Evolutionary conservation across 2,113 vertebrate genomes (phyloP).

Genomic region (Acrocephalus kingi): DNA sequence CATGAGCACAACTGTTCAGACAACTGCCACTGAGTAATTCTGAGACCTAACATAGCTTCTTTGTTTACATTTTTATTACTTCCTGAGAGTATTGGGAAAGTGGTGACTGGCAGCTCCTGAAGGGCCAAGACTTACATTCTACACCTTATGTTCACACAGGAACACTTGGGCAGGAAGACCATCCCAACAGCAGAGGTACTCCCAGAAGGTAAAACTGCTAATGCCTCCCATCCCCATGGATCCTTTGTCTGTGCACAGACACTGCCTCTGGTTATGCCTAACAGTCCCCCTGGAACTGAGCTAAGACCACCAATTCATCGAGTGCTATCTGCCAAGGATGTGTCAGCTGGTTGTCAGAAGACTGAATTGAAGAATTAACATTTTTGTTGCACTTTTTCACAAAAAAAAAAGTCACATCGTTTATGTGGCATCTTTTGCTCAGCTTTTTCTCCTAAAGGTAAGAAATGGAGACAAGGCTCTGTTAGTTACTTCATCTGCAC

Average conservation of each 20-base stretch:
- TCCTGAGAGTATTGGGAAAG: background rate
- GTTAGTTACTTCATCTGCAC: background rate
- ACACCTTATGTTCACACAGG: background rate
- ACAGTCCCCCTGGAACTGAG: background rate
- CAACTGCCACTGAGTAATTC: slow-evolving; percentile 22
- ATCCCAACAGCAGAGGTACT: background rate
- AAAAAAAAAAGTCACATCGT: background rate
- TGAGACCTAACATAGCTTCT: background rate
- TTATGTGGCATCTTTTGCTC: background rate
- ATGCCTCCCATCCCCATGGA: background rate
- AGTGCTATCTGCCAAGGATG: background rate
- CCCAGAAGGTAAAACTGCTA: background rate
- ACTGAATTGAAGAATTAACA: background rate
- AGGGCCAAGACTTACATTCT: background rate
- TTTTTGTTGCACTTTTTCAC: background rate
- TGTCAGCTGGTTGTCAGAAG: background rate
- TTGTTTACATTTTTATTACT: slow-evolving; percentile 13
- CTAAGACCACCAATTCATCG: background rate
- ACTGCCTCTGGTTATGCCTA: background rate
- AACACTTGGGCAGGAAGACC: background rate
- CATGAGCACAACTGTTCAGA: slow-evolving; percentile 46
- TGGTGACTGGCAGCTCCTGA: background rate
- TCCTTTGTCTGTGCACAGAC: background rate
- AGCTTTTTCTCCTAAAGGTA: background rate
- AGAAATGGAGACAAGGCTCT: background rate